phyloP scores from a whole-genome alignment of 1,140 invertebrate genomes.

The Zaprionus davidi region DNA sequence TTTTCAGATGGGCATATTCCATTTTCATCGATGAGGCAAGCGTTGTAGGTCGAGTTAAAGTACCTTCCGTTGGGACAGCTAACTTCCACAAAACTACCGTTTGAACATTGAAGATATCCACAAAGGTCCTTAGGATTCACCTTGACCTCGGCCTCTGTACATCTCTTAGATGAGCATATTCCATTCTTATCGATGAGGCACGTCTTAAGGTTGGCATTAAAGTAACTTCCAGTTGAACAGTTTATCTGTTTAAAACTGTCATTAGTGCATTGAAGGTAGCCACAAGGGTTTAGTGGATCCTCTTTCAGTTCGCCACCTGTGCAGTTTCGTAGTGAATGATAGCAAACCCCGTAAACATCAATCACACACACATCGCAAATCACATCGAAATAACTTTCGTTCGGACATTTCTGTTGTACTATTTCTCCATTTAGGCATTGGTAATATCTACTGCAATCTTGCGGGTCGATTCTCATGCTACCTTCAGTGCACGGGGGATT shows the following conservation, averaged over 20 bases:
- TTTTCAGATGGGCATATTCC: neutral
- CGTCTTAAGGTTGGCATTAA: neutral
- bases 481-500: conserved; percentile 34
- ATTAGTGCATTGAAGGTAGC: conserved; percentile 6
- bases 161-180: conserved; percentile 21
- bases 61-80: conserved; percentile 30
- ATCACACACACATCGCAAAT: conserved; percentile 51
- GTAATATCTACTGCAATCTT: conserved; percentile 52
- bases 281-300: neutral
- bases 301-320: neutral
- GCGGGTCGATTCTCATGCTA: conserved; percentile 14
- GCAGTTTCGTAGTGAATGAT: neutral
- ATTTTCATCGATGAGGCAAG: neutral
- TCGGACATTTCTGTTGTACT: conserved; percentile 30
- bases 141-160: conserved; percentile 28
- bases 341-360: conserved; percentile 32
- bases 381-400: conserved; percentile 48
- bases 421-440: conserved; percentile 49
- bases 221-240: conserved; percentile 26
- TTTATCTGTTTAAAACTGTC: conserved; percentile 8
- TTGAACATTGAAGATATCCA: conserved; percentile 39
- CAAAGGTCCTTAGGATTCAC: conserved; percentile 33
- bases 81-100: conserved; percentile 8
- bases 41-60: conserved; percentile 13
- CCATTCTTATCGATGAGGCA: conserved; percentile 33